These are phyloP conservation scores for Odocoileus virginianus DNA, from an alignment of 2,113 vertebrate species.

Conservation along the genomic window DNA sequence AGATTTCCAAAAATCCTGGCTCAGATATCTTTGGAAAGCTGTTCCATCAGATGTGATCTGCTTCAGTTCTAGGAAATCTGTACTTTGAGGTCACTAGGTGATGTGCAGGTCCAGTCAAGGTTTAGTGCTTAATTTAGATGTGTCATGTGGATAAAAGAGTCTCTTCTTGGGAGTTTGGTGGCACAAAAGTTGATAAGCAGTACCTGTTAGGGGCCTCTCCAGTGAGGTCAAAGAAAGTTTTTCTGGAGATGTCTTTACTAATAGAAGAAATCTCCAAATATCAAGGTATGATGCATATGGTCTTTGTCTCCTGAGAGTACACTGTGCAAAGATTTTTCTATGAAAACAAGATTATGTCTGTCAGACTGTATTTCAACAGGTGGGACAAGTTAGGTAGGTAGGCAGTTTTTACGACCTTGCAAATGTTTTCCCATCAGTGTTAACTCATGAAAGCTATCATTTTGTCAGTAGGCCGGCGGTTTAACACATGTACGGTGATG, in stretches of 20 bases:
- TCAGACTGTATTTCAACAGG: not conserved
- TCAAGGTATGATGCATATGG: not conserved
- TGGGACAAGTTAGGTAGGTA: not conserved
- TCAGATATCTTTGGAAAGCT: not conserved
- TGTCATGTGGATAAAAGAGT: not conserved
- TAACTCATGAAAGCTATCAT: not conserved
- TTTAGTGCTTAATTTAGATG: not conserved
- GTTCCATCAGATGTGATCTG: not conserved
- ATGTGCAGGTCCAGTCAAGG: not conserved
- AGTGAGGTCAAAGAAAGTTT: not conserved
- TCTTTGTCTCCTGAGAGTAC: not conserved
- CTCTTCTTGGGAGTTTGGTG: not conserved
- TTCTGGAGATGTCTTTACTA: not conserved
- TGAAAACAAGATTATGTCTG: not conserved
- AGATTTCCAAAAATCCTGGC: not conserved
- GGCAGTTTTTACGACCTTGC: not conserved
- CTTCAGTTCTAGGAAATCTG: not conserved
- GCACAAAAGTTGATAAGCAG: not conserved
- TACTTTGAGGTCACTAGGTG: not conserved
- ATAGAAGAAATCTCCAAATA: not conserved
- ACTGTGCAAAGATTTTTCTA: not conserved
- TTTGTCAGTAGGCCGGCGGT: not conserved
- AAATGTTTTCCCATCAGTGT: not conserved
- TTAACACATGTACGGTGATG: not conserved
- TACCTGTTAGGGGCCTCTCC: not conserved